These are phyloP conservation scores for Eulemur macaco DNA, from an alignment of 2,113 vertebrate species.

Conservation along the genomic window DNA sequence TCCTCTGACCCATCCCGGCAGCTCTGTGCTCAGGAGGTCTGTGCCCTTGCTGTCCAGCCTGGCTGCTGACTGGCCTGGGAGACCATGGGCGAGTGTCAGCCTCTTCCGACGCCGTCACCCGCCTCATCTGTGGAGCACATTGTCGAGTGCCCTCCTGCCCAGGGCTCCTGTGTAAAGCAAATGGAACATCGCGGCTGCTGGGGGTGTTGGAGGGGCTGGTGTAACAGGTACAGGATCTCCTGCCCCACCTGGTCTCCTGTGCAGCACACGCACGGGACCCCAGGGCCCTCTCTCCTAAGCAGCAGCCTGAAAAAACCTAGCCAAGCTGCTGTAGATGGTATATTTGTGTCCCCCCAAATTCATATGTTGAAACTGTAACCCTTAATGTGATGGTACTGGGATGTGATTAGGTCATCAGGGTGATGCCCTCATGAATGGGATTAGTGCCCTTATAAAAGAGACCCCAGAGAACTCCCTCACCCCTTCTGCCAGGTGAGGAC, in stretches of 20 bases:
- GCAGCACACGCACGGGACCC: rapidly evolving
- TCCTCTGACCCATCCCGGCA: not conserved
- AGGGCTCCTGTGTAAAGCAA: not conserved
- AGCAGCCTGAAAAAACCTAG: not conserved
- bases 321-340: not conserved
- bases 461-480: not conserved
- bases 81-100: rapidly evolving
- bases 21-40: not conserved
- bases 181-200: rapidly evolving
- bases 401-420: not conserved
- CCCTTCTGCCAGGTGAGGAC: not conserved
- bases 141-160: too few species aligned
- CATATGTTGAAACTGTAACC: not conserved
- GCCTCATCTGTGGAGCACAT: not conserved
- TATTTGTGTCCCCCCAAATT: not conserved
- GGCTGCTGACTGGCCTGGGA: not conserved
- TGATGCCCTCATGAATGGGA: not conserved
- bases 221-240: not conserved
- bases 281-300: not conserved
- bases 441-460: not conserved
- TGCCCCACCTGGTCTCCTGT: rapidly evolving
- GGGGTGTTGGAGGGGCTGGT: rapidly evolving
- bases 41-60: rapidly evolving
- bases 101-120: not conserved
- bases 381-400: not conserved